These are phyloP conservation scores for Gymnothorax reevesii DNA, from an alignment of 2,797 vertebrate genomes.

Conservation along the genomic window DNA sequence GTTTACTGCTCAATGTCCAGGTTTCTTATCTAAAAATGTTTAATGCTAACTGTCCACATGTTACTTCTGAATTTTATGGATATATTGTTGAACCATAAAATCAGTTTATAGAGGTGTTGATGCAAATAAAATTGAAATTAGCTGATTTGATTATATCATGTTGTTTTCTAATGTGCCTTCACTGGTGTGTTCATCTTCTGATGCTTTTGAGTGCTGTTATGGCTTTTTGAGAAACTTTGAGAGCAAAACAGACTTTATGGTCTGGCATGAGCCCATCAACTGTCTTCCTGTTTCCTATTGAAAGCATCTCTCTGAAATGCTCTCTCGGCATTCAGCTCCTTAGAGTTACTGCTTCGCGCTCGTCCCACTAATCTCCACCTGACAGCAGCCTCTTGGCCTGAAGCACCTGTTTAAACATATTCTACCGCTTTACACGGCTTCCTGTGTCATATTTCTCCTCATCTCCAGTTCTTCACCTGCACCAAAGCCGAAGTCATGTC, in stretches of 20 bases:
- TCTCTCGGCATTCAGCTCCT: background rate
- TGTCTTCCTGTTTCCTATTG: background rate
- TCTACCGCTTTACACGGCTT: background rate
- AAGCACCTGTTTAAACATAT: background rate
- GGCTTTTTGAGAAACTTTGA: background rate
- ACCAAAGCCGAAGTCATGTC: too few species aligned
- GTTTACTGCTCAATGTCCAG: too few species aligned
- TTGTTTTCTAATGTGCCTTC: background rate
- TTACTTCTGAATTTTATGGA: background rate
- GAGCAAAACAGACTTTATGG: background rate
- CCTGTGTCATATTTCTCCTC: background rate
- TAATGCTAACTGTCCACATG: background rate
- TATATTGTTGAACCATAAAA: background rate
- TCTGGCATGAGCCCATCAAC: background rate
- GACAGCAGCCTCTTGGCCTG: background rate
- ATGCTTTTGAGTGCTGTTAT: background rate
- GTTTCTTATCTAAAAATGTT: background rate
- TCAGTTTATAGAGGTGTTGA: background rate
- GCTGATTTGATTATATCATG: background rate
- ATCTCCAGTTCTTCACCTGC: background rate
- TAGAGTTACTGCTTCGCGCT: background rate
- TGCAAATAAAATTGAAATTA: background rate
- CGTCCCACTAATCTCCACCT: background rate
- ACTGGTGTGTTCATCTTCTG: background rate
- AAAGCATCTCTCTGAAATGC: background rate